Evolutionary conservation across 2,888 invertebrate genomes (phyloP).

Genomic region (Strigamia transsilvanica): DNA sequence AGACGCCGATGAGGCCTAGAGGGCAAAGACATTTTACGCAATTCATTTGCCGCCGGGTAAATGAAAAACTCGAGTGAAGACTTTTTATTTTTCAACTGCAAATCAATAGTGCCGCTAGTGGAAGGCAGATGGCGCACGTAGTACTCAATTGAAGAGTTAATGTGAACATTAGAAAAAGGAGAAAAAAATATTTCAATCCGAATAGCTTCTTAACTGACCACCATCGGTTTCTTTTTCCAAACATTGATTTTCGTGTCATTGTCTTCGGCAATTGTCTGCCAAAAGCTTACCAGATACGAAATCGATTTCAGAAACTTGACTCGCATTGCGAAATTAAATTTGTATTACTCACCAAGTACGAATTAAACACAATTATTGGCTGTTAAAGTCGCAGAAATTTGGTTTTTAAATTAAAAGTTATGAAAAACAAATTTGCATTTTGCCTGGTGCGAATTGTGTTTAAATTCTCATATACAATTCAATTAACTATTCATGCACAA

Average conservation of each 20-base stretch:
- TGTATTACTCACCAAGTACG: too few relatives aligned
- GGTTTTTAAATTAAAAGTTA: too few relatives aligned
- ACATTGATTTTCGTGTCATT: conserved; percentile 7
- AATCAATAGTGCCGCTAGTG: conserved; percentile 27
- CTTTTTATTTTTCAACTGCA: conserved; percentile 19
- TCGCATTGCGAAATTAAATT: too few relatives aligned
- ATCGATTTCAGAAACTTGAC: too few relatives aligned
- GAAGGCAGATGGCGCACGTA: conserved; percentile 18
- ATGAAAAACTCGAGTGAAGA: conserved; percentile 2
- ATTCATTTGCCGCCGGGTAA: conserved; percentile 15
- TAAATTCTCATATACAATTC: too few relatives aligned
- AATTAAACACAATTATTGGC: too few relatives aligned
- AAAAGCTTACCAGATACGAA: not conserved
- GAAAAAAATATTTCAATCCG: conserved; percentile 14
- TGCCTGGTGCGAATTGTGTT: too few relatives aligned
- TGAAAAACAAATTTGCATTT: too few relatives aligned
- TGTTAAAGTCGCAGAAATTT: too few relatives aligned
- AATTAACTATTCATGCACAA: not conserved
- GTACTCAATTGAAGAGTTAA: conserved; percentile 32
- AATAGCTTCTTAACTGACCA: conserved; percentile 15
- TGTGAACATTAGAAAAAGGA: not conserved
- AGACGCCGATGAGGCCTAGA: conserved; percentile 3
- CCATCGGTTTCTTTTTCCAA: not conserved
- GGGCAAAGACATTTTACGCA: conserved; percentile 20
- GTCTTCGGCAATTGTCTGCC: not conserved